A percentile compares a stretch with the other conserved stretches of the same genome.
phyloP scores from a whole-genome alignment of 2,113 vertebrate species.

The Penelope pileata region DNA sequence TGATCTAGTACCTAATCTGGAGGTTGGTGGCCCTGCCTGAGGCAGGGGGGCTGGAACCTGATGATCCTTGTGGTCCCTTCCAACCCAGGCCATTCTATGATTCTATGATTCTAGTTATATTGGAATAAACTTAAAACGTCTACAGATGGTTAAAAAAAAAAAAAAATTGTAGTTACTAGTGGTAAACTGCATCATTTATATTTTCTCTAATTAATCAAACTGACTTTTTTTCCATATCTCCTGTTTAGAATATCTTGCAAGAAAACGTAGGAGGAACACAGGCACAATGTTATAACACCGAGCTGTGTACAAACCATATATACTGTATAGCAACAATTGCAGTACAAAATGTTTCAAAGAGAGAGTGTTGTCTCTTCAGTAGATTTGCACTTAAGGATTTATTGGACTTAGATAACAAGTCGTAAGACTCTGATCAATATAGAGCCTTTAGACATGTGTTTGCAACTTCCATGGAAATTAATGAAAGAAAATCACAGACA shows the following conservation, averaged over 20 bases:
- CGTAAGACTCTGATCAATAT: neutral
- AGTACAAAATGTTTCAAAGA: neutral
- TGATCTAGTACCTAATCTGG: too few relatives aligned
- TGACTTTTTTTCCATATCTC: neutral
- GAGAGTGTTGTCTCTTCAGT: neutral
- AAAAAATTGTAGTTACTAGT: neutral
- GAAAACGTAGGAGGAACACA: neutral
- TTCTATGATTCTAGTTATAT: too few relatives aligned
- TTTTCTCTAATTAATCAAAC: neutral
- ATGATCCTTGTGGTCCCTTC: too few relatives aligned
- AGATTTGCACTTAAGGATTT: neutral
- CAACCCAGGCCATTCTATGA: too few relatives aligned
- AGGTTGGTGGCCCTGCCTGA: too few relatives aligned
- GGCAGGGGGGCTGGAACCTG: too few relatives aligned
- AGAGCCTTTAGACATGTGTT: neutral
- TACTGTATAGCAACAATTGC: neutral
- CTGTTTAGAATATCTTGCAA: neutral
- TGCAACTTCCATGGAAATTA: neutral
- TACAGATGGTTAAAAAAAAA: neutral
- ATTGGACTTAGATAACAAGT: neutral
- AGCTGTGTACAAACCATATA: neutral
- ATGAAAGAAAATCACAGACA: neutral
- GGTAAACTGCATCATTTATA: neutral
- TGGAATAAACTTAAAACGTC: neutral
- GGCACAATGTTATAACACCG: fast-evolving